phyloP scores from a whole-genome alignment of 2,113 vertebrate genomes.

The Nibea albiflora region DNA sequence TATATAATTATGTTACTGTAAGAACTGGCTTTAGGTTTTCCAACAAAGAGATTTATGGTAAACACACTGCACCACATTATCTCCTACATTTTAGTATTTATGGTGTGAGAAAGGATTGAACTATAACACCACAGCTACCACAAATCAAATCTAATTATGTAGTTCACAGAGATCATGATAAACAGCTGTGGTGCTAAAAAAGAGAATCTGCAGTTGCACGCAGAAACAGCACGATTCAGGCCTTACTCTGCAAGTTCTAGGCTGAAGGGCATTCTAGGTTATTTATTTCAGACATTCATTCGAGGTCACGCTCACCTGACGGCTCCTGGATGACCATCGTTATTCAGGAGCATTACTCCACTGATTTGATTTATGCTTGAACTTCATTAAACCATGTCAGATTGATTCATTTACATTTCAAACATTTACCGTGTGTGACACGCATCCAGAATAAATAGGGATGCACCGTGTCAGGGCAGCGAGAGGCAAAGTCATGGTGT shows the following conservation, averaged over 20 bases:
- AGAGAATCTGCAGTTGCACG: not conserved
- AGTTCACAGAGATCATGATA: not conserved
- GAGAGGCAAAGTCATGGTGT: not conserved
- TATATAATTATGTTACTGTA: not conserved
- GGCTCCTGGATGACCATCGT: conserved; percentile 36
- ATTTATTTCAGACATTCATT: conserved; percentile 33
- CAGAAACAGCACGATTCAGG: not conserved
- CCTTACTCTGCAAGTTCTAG: not conserved
- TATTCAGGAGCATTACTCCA: conserved; percentile 38
- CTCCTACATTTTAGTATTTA: conserved; percentile 9
- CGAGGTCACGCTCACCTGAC: conserved; percentile 58
- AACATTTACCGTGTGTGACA: conserved; percentile 40
- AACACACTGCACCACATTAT: conserved; percentile 18
- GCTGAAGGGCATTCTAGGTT: conserved; percentile 14
- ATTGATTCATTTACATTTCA: conserved; percentile 46
- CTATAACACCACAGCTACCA: not conserved
- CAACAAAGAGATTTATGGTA: conserved; percentile 10
- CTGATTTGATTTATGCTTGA: conserved; percentile 52
- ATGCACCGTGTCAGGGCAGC: not conserved
- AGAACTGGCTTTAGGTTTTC: not conserved
- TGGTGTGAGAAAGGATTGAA: not conserved
- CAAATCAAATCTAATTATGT: conserved; percentile 10
- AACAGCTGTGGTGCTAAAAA: not conserved
- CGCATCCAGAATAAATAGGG: conserved; percentile 8
- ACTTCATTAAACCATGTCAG: conserved; percentile 47